These are phyloP conservation scores for Rhabdomys pumilio DNA, from an alignment of 2,797 vertebrate genomes.

Conservation along the genomic window DNA sequence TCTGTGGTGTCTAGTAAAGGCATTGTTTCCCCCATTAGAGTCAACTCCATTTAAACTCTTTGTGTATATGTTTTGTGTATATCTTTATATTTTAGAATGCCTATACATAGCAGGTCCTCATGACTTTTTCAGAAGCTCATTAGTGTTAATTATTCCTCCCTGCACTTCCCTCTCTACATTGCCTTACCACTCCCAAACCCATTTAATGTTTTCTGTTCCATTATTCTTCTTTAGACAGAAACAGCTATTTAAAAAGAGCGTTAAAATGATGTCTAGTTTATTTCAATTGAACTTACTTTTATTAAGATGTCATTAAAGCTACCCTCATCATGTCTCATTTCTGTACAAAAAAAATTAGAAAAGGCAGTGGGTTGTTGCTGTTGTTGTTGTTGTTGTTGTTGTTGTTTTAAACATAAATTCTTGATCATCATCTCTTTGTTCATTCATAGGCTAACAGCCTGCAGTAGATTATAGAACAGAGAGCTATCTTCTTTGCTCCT, in stretches of 20 bases:
- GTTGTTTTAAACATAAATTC: background rate
- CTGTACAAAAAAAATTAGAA: background rate
- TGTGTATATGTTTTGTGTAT: background rate
- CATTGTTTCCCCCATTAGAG: background rate
- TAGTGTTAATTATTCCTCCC: background rate
- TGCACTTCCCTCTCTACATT: background rate
- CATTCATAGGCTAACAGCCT: background rate
- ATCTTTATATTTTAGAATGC: background rate
- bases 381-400: too few species aligned
- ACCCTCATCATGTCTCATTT: background rate
- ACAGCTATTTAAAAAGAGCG: background rate
- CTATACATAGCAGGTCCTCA: background rate
- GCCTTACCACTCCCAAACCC: background rate
- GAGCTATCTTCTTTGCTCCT: background rate
- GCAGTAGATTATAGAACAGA: background rate
- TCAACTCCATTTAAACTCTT: background rate
- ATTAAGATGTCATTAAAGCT: background rate
- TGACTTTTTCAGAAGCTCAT: background rate
- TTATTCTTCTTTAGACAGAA: background rate
- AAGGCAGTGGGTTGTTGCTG: background rate
- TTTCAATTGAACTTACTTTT: background rate
- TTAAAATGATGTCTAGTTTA: background rate
- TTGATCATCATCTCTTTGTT: background rate
- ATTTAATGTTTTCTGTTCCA: background rate
- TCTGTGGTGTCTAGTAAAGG: background rate